These are phyloP conservation scores for Chaenodraco wilsoni DNA, from an alignment of 2,797 vertebrate genomes.

Conservation along the genomic window DNA sequence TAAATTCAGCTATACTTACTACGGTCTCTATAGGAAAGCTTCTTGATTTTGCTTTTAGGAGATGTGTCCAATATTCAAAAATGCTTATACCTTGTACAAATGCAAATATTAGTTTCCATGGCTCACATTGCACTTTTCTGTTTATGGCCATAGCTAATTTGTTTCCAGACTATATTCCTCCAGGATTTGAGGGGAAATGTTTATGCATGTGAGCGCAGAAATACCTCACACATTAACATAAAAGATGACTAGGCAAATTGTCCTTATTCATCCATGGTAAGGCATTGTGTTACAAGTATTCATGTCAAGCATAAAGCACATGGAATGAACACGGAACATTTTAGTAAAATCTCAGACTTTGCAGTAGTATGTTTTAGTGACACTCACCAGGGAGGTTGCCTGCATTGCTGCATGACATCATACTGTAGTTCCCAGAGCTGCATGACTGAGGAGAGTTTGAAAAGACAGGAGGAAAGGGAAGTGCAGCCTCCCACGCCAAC, in stretches of 20 bases:
- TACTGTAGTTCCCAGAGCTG: constrained; percentile 30
- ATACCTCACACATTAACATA: constrained; percentile 12
- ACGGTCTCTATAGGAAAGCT: background rate
- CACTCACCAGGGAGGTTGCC: constrained; percentile 29
- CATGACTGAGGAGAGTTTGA: constrained; percentile 47
- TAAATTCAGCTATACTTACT: constrained; percentile 13
- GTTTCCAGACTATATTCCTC: constrained; percentile 34
- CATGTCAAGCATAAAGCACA: background rate
- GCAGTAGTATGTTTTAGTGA: background rate
- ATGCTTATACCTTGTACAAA: background rate
- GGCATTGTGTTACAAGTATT: constrained; percentile 6
- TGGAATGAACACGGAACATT: background rate
- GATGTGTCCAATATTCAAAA: background rate
- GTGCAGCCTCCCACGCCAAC: constrained; percentile 60
- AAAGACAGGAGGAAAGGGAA: constrained; percentile 38
- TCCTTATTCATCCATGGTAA: constrained; percentile 27
- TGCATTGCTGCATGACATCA: constrained; percentile 50
- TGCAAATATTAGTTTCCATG: constrained; percentile 15
- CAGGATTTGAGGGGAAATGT: constrained; percentile 36
- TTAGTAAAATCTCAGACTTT: no score
- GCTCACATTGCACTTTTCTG: constrained; percentile 16
- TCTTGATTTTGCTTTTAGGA: constrained; percentile 16
- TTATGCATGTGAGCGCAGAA: constrained; percentile 27
- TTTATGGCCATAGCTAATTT: constrained; percentile 42
- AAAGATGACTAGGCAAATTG: constrained; percentile 34